Evolutionary conservation across 2,113 vertebrate species (phyloP).

Genomic region (Oreocharis arfaki): DNA sequence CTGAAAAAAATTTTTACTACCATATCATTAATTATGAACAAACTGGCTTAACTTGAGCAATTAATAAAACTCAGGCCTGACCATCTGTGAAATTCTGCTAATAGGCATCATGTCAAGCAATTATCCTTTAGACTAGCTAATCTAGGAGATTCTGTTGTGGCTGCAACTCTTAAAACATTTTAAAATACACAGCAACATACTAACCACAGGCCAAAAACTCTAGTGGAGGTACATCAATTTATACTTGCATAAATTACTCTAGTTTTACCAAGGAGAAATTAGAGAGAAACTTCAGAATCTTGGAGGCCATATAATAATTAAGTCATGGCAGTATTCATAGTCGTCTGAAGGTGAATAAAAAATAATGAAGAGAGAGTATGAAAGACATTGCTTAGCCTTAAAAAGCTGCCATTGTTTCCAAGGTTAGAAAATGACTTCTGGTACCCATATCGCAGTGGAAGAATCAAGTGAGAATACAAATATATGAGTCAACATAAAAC

Average conservation of each 20-base stretch:
- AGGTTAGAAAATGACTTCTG: neutral
- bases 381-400: neutral
- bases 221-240: neutral
- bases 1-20: conserved; percentile 45
- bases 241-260: neutral
- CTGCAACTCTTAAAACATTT: neutral
- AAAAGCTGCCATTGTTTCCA: neutral
- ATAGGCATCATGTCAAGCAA: conserved; percentile 30
- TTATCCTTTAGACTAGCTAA: conserved; percentile 9
- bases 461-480: neutral
- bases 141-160: conserved; percentile 28
- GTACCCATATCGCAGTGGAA: neutral
- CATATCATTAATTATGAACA: conserved; percentile 64
- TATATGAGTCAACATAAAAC: neutral
- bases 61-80: conserved; percentile 55
- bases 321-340: neutral
- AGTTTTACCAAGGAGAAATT: neutral
- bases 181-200: conserved; percentile 32
- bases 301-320: neutral
- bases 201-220: neutral
- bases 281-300: neutral
- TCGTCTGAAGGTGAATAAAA: neutral
- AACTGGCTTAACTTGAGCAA: conserved; percentile 58
- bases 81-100: conserved; percentile 65
- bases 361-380: neutral